phyloP scores from a whole-genome alignment of 2,888 invertebrate species.

The Crepidodera aurea region DNA sequence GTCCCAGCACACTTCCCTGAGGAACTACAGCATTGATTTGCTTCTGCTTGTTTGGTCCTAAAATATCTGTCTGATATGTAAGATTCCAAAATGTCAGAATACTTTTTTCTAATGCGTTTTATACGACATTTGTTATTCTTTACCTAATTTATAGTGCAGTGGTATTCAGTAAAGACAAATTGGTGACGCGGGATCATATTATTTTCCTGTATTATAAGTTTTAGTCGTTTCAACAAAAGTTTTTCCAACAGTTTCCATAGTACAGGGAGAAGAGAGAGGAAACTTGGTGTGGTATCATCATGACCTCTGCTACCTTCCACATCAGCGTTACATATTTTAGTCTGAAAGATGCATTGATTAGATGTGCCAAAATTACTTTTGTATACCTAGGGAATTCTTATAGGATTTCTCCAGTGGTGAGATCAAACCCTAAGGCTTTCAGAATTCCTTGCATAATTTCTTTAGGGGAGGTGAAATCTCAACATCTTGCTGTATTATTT shows the following conservation, averaged over 20 bases:
- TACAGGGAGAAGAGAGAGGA: background rate
- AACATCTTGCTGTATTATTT: background rate
- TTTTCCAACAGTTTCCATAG: background rate
- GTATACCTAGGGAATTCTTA: background rate
- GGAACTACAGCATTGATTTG: too few species aligned
- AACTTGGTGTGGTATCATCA: background rate
- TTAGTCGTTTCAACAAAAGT: background rate
- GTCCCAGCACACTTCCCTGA: too few species aligned
- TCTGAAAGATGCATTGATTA: too few species aligned
- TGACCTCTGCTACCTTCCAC: background rate
- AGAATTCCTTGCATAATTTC: background rate
- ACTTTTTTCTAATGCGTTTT: too few species aligned
- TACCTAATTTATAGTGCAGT: too few species aligned
- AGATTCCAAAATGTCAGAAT: too few species aligned
- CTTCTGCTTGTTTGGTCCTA: too few species aligned
- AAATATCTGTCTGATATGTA: too few species aligned
- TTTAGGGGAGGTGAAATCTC: background rate
- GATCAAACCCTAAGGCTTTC: background rate
- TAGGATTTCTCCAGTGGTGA: background rate
- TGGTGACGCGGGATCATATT: background rate
- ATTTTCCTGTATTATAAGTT: background rate
- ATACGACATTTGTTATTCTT: too few species aligned
- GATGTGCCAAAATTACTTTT: background rate
- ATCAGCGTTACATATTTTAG: background rate
- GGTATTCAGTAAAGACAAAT: background rate